phyloP scores from a whole-genome alignment of 2,113 vertebrate species.

The Polypterus senegalus region DNA sequence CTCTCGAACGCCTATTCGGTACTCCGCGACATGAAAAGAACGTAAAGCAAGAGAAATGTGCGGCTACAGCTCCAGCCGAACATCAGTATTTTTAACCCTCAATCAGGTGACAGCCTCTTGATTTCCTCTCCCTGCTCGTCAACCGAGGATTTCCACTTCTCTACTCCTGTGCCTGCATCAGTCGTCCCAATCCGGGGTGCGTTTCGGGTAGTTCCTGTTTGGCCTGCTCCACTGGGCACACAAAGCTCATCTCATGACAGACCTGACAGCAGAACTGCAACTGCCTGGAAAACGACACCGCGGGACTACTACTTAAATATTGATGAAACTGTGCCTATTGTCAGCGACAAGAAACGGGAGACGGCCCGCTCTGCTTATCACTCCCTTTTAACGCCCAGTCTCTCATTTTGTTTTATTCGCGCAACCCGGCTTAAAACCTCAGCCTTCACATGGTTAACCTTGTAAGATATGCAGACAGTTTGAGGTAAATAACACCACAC shows the following conservation, averaged over 20 bases:
- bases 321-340: no score
- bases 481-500: slow-evolving; percentile 24
- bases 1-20: no score
- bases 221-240: no score
- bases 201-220: background rate
- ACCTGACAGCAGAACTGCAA: no score
- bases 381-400: background rate
- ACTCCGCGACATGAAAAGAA: no score
- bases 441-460: no score
- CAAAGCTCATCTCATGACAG: no score
- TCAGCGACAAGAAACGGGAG: background rate
- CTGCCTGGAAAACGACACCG: no score
- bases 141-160: background rate
- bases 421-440: no score
- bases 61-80: background rate
- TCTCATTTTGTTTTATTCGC: background rate
- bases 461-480: background rate
- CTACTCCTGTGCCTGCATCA: background rate
- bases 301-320: no score
- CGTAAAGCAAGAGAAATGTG: no score
- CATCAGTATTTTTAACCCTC: background rate
- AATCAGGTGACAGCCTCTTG: background rate
- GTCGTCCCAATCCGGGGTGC: background rate
- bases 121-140: background rate
- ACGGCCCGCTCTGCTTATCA: slow-evolving; percentile 3